Base-by-base conservation (phyloP, 1,140 invertebrate species). In the Gryon sp. region DNA sequence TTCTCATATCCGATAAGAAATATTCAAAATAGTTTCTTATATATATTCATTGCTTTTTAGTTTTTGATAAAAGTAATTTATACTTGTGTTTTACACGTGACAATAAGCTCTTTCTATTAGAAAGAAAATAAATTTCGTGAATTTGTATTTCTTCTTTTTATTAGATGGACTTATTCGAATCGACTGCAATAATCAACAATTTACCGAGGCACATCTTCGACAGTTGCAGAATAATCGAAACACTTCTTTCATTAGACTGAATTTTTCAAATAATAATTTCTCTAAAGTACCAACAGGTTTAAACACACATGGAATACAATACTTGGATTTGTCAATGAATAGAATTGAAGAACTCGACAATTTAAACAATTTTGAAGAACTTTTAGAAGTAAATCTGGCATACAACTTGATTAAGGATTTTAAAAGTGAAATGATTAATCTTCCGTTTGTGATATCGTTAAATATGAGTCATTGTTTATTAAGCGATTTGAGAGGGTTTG, bases 401-500 rank as follows among this genome's bases (percentile, higher is more conserved):
- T 41, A 57, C 11, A 78, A 78, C 9, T 7, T 43, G 0, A 65
- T 78, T 12, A 4, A 32, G 5, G 22, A 59, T 59, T 57, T 74
- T 12, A 15, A 7, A 7, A 22, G 40, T 1, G 52, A 57, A 26
- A 9, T 45, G 4, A 1, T 78, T 0, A 9, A 28, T 1, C 36
- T 78, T 2, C 32, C 18, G 11, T 38, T 40, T 2, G 40, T 88
- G 8, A 22, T 41, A 3, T 46, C 45, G 2, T 32, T 88, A 5
- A 79, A 85, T 63, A 50, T 88, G 34, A 86, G 85, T 62, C 19
- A 82, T 38, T 87, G 87, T 79, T 32, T 15, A 3, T 79, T 88
- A 4, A 30, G 19, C 1, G 55, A 50, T 40, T 22, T 86, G 24
- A 53, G 69, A 4, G 57, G 53, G 20, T 70, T 57, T 22, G 53